Conservation (phyloP, 1,140 invertebrate species). For the Pseudomyrmex cubaensis region DNA sequence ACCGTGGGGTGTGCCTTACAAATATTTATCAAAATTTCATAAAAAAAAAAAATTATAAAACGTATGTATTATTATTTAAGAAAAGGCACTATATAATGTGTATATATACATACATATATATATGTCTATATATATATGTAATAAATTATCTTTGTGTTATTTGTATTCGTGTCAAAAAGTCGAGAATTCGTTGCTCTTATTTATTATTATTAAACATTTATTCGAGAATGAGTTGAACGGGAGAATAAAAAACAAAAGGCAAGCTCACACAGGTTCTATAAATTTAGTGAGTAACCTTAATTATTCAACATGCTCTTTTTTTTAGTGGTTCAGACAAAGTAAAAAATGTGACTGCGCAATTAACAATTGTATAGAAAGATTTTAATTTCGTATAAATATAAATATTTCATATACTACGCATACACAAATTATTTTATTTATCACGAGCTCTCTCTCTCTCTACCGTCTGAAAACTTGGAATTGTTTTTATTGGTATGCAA, state of each 20-base stretch:
- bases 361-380: conserved; percentile 84
- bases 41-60: conserved; percentile 73
- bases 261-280: conserved; percentile 74
- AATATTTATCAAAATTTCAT: conserved; percentile 72
- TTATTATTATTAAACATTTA: conserved; percentile 78
- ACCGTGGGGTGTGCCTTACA: conserved; percentile 83
- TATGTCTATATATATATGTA: conserved; percentile 75
- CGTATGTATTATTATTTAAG: conserved; percentile 73
- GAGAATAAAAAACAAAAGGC: conserved; percentile 71
- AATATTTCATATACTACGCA: conserved; percentile 83
- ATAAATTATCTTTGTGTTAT: conserved; percentile 72
- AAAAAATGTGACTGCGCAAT: conserved; percentile 74
- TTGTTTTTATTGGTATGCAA: neutral
- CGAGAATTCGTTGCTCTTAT: conserved; percentile 76
- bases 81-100: conserved; percentile 55
- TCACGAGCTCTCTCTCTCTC: neutral
- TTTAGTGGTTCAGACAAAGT: conserved; percentile 71
- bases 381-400: conserved; percentile 85
- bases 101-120: conserved; percentile 5
- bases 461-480: neutral
- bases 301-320: conserved; percentile 70
- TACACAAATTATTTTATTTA: conserved; percentile 49
- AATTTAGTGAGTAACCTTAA: conserved; percentile 77
- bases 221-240: conserved; percentile 63
- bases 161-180: conserved; percentile 72